phyloP scores from a whole-genome alignment of 1,140 invertebrate genomes.

The Drosophila arizonae region DNA sequence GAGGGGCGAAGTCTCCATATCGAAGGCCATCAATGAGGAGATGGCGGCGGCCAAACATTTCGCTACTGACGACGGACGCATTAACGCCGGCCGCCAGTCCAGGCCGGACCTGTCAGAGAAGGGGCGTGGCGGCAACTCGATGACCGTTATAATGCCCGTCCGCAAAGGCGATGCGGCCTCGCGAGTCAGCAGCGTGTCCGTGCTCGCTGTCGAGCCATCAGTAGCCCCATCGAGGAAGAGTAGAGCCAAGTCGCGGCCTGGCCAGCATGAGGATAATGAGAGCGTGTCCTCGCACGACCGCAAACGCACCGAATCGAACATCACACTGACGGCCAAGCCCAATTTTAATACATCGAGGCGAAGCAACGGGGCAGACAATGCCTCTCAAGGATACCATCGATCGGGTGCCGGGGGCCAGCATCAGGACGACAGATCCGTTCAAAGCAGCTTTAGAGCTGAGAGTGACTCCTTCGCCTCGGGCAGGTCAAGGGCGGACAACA shows the following conservation, averaged over 20 bases:
- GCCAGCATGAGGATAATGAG: background rate
- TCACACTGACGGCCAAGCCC: background rate
- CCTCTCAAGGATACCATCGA: too few relatives aligned
- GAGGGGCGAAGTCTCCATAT: constrained; percentile 48
- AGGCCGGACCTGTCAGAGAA: background rate
- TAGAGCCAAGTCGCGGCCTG: background rate
- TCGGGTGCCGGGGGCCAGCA: too few relatives aligned
- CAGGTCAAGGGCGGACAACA: background rate
- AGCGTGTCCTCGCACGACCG: background rate
- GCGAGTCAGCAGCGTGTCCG: constrained; percentile 4
- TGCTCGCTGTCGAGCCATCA: background rate
- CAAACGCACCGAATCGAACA: constrained; percentile 1
- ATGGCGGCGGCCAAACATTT: constrained; percentile 51
- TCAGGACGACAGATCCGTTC: background rate
- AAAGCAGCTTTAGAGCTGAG: background rate
- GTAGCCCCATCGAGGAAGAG: background rate
- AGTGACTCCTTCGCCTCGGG: background rate
- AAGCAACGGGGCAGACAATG: background rate
- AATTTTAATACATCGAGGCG: background rate
- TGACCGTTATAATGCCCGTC: constrained; percentile 43
- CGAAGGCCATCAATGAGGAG: constrained; percentile 65
- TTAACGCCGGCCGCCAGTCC: constrained; percentile 27
- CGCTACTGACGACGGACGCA: constrained; percentile 9
- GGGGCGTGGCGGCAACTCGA: background rate
- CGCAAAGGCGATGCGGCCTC: constrained; percentile 8